Evolutionary conservation across 2,797 vertebrate genomes (phyloP), one percentile per base, ranked within the genome.

Genomic region (Falco columbarius): DNA sequence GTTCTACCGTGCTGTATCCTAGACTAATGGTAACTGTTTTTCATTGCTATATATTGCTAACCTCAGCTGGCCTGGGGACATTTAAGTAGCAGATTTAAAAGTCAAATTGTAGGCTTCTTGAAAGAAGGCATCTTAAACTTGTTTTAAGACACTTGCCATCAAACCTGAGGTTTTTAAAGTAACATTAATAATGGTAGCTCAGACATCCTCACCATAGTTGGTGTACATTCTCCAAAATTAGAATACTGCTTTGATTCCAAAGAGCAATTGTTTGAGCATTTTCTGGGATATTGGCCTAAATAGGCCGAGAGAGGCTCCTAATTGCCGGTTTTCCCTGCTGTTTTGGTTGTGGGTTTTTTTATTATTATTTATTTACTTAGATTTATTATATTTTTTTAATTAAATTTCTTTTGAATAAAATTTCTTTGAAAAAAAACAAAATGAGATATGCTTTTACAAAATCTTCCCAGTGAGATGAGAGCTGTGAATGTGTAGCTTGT

Each of bases 401-500:
- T 42, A 42, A 16, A 42, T 42, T 42, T 42, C 40, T 42, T 42
- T 42, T 42, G 40, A 42, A 42, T 16, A 46, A 21, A 21, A 46
- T 55, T 42, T 73, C 15, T 40, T 10, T 10, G 12, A 11, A 2
- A 47, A 47, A 63, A 67, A 21, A 9, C 6, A 12, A 52, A 52
- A 62, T 18, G 23, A 49, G 23, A 6, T 40, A 1, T 30, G 3
- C 13, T n/a, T 58, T 62, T 15, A 16, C 22, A 49, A 29, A 59
- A 14, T 18, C 44, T 71, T 40, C 62, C 21, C 22, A 1, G 8
- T 1, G 23, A 47, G 23, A 7, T 2, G 2, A 72, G 38, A 82
- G 13, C 81, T 62, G 46, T 27, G 46, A 61, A 7, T 0, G 3
- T 30, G 19, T 5, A 12, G 9, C 47, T 30, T 4, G 1, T 10